Evolutionary conservation across 2,888 invertebrate genomes (phyloP).

Genomic region (Synergus gifuensis): DNA sequence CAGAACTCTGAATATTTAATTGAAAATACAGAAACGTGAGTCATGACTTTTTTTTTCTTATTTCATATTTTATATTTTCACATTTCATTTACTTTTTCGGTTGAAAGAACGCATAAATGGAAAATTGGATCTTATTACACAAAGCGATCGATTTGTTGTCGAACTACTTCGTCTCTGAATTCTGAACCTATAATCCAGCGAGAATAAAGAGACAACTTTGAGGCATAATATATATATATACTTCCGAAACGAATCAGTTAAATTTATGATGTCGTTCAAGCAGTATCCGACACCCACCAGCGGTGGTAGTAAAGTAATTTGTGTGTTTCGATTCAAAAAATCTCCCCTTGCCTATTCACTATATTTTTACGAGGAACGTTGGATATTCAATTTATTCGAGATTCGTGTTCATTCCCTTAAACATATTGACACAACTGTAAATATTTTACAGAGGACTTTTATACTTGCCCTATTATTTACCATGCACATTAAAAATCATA

Average conservation of each 20-base stretch:
- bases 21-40: background rate
- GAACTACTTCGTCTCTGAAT: background rate
- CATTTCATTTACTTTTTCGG: background rate
- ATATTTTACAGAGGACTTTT: background rate
- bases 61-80: too few species aligned
- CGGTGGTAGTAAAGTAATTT: constrained; percentile 18
- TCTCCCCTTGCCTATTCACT: background rate
- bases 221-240: background rate
- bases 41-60: background rate
- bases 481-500: background rate
- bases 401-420: background rate
- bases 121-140: background rate
- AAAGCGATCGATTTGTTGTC: background rate
- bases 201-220: constrained; percentile 5
- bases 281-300: background rate
- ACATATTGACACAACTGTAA: background rate
- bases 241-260: constrained; percentile 10
- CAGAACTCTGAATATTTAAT: background rate
- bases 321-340: background rate
- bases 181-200: background rate
- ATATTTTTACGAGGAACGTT: background rate
- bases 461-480: background rate
- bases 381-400: background rate
- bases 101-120: background rate
- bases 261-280: constrained; percentile 1